Evolutionary conservation across 2,797 vertebrate species (phyloP).

Genomic region (Centroberyx gerrardi): DNA sequence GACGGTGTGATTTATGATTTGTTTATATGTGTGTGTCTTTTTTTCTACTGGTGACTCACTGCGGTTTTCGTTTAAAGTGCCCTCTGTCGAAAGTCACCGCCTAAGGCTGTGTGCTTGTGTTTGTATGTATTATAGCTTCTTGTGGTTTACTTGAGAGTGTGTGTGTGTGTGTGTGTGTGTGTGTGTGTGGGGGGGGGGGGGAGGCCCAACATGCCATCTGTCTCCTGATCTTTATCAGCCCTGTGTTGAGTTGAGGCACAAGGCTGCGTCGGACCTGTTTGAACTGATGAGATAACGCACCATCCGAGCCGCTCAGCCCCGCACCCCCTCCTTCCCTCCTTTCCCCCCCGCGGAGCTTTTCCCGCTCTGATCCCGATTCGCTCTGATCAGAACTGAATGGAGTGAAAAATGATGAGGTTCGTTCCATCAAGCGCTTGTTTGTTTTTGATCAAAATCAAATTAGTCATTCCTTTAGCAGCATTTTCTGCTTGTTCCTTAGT

Average conservation of each 20-base stretch:
- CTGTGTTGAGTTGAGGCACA: constrained; percentile 58
- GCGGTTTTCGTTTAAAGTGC: constrained; percentile 49
- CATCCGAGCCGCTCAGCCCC: not conserved
- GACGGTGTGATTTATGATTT: constrained; percentile 56
- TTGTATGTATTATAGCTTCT: constrained; percentile 18
- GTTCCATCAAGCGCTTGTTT: constrained; percentile 54
- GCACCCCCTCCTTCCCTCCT: not conserved
- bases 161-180: constrained; percentile 11
- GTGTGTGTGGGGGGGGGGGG: constrained; percentile 29
- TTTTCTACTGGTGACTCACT: constrained; percentile 49
- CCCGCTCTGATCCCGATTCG: constrained; percentile 35
- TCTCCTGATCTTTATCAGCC: constrained; percentile 60
- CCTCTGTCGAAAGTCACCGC: constrained; percentile 26
- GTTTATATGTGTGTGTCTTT: constrained; percentile 59
- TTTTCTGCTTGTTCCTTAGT: constrained; percentile 36
- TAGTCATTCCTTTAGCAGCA: constrained; percentile 50
- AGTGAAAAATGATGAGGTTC: constrained; percentile 29
- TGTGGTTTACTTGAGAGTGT: not conserved
- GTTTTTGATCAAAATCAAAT: constrained; percentile 67
- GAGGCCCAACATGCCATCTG: constrained; percentile 36
- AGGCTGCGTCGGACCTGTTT: constrained; percentile 44
- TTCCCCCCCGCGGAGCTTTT: not conserved
- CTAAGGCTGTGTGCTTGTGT: constrained; percentile 1
- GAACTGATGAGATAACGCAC: constrained; percentile 63
- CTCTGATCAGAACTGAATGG: constrained; percentile 18